A percentile compares a stretch with the other conserved stretches of the same genome.
phyloP scores from a whole-genome alignment of 1,140 invertebrate genomes.

The Ruditapes philippinarum region DNA sequence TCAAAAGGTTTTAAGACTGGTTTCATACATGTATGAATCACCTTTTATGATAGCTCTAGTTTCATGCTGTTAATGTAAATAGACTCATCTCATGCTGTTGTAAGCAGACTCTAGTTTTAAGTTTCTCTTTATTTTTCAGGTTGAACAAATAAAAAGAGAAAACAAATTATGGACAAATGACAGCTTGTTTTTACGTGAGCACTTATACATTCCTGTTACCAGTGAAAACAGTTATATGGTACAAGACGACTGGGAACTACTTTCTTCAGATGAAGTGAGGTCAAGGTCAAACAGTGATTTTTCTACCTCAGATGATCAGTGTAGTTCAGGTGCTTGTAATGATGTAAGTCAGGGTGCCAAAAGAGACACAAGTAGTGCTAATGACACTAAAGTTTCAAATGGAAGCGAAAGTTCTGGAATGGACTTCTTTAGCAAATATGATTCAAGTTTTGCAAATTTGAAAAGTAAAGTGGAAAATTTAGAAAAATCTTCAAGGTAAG shows the following conservation, averaged over 20 bases:
- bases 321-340: neutral
- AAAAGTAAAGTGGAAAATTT: conserved; percentile 80
- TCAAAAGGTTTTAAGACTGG: neutral
- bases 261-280: conserved; percentile 65
- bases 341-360: neutral
- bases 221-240: conserved; percentile 69
- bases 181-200: conserved; percentile 78
- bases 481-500: conserved; percentile 77
- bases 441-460: conserved; percentile 77
- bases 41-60: neutral
- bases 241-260: conserved; percentile 72
- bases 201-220: conserved; percentile 77
- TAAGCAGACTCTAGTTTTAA: neutral
- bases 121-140: conserved; percentile 67
- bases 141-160: conserved; percentile 78
- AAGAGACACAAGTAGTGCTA: conserved; percentile 3
- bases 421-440: conserved; percentile 82
- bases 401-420: conserved; percentile 56
- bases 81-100: neutral
- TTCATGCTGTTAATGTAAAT: neutral
- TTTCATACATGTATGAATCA: neutral
- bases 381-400: conserved; percentile 29
- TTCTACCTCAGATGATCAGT: neutral
- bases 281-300: conserved; percentile 65
- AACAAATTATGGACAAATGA: conserved; percentile 84